phyloP scores from a whole-genome alignment of 1,140 invertebrate species.

The Cryptotermes secundus region DNA sequence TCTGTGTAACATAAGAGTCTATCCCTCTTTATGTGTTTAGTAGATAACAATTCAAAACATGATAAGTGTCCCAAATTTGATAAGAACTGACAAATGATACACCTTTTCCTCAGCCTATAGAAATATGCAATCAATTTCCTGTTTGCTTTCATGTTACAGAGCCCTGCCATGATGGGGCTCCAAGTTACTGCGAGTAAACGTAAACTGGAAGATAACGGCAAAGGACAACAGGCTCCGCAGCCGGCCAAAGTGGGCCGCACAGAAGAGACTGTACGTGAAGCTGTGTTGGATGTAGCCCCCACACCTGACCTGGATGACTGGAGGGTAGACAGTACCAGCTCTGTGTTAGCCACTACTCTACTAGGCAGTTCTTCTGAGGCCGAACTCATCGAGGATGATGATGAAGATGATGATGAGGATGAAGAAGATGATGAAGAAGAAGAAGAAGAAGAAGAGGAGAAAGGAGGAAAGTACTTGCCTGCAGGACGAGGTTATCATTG shows the following conservation, averaged over 20 bases:
- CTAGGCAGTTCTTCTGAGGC: constrained; percentile 44
- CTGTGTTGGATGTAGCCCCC: constrained; percentile 25
- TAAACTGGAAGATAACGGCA: constrained; percentile 53
- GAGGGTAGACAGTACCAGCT: constrained; percentile 41
- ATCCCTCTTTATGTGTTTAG: neutral
- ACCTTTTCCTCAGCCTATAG: neutral
- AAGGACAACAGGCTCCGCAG: constrained; percentile 37
- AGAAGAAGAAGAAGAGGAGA: constrained; percentile 44
- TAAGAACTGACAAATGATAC: neutral
- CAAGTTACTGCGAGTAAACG: constrained; percentile 71
- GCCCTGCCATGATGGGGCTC: constrained; percentile 75
- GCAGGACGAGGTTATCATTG: constrained; percentile 35
- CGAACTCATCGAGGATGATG: constrained; percentile 48
- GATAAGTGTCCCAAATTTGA: neutral
- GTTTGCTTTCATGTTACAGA: constrained; percentile 53
- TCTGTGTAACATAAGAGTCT: too few relatives aligned
- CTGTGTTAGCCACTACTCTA: constrained; percentile 26
- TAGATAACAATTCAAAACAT: neutral
- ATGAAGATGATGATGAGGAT: constrained; percentile 56
- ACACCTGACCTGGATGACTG: constrained; percentile 49
- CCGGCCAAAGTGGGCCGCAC: constrained; percentile 40
- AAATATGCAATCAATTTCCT: too few relatives aligned
- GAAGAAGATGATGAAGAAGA: constrained; percentile 53
- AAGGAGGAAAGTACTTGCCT: constrained; percentile 43
- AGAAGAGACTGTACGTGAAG: constrained; percentile 29